Evolutionary conservation across 2,113 vertebrate genomes (phyloP).

Genomic region (Stegastes partitus): DNA sequence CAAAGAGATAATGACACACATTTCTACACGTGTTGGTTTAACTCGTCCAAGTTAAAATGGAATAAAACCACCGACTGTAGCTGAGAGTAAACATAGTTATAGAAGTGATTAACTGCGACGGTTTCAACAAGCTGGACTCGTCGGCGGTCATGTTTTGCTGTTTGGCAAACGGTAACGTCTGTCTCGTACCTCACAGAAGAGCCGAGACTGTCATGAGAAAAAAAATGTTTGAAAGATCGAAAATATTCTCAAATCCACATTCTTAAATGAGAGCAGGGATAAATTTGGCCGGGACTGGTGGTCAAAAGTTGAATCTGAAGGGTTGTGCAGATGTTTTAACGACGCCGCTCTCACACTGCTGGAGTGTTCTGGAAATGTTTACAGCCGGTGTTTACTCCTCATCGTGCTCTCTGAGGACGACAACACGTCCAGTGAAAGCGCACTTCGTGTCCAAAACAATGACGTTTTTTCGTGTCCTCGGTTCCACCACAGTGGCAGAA

Average conservation of each 20-base stretch:
- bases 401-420: background rate
- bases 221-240: slow-evolving; percentile 7
- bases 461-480: background rate
- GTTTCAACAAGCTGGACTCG: too few species aligned
- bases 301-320: slow-evolving; percentile 32
- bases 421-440: slow-evolving; percentile 39
- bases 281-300: slow-evolving; percentile 9
- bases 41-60: too few species aligned
- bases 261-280: slow-evolving; percentile 11
- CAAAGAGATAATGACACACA: too few species aligned
- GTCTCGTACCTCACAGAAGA: background rate
- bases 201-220: background rate
- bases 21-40: background rate
- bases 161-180: too few species aligned
- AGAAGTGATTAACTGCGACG: too few species aligned
- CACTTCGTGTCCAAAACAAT: slow-evolving; percentile 25
- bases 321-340: slow-evolving; percentile 42
- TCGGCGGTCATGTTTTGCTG: too few species aligned
- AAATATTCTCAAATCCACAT: background rate
- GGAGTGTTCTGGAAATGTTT: slow-evolving; percentile 46
- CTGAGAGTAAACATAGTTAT: background rate
- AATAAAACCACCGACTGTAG: background rate
- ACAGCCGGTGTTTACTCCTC: slow-evolving; percentile 32
- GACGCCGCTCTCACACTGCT: slow-evolving; percentile 26
- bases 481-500: slow-evolving; percentile 16